These are phyloP conservation scores for Sminthopsis crassicaudata DNA, from an alignment of 2,113 vertebrate species.

Conservation along the genomic window DNA sequence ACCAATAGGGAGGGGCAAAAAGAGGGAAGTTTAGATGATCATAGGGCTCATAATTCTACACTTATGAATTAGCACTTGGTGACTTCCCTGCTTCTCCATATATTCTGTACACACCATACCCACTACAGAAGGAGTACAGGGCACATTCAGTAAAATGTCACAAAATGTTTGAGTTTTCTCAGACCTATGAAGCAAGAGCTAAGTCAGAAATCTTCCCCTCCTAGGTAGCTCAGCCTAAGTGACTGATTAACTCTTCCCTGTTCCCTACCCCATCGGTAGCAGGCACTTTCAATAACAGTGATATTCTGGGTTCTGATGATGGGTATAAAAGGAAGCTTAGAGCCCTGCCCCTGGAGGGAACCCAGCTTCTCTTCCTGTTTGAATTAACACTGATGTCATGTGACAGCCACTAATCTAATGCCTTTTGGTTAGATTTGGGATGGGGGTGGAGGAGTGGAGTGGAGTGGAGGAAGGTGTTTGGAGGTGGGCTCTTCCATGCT, in stretches of 20 bases:
- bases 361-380: constrained; percentile 65
- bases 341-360: constrained; percentile 62
- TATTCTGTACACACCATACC: background rate
- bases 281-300: constrained; percentile 80
- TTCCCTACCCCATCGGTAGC: constrained; percentile 65
- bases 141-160: constrained; percentile 22
- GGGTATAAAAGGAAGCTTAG: constrained; percentile 62
- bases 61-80: constrained; percentile 48
- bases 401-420: constrained; percentile 51
- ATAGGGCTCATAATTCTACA: constrained; percentile 36
- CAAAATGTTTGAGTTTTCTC: constrained; percentile 10
- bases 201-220: constrained; percentile 54
- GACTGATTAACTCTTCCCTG: constrained; percentile 34
- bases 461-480: constrained; percentile 43
- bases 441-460: constrained; percentile 42
- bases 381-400: constrained; percentile 61
- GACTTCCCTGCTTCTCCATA: constrained; percentile 34
- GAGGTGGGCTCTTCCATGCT: constrained; percentile 61
- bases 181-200: constrained; percentile 45
- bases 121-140: constrained; percentile 30
- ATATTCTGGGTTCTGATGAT: constrained; percentile 75
- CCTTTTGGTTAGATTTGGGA: constrained; percentile 51
- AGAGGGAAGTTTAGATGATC: constrained; percentile 51
- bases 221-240: constrained; percentile 13
- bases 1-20: constrained; percentile 61